Conservation (phyloP, 2,113 vertebrate genomes). For the Hipposideros armiger region DNA sequence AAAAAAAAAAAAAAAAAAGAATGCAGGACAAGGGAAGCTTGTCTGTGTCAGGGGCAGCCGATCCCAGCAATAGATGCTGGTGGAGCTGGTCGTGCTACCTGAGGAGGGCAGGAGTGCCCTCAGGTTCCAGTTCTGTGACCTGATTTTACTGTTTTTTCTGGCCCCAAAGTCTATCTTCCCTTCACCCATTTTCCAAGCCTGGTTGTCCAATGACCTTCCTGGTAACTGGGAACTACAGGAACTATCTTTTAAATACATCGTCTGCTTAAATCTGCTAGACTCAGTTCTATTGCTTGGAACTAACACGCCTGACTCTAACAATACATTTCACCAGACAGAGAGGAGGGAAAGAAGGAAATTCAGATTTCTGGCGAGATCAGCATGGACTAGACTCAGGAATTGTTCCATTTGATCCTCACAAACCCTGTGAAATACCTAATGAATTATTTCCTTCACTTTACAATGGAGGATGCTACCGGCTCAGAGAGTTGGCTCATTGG, state of each 20-base stretch:
- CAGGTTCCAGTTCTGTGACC: neutral
- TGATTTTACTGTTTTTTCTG: neutral
- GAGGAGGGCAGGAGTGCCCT: neutral
- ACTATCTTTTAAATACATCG: constrained; percentile 15
- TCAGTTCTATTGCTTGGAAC: neutral
- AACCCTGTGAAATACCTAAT: neutral
- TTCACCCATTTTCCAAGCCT: neutral
- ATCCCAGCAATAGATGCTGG: rapidly evolving
- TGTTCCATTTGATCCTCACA: neutral
- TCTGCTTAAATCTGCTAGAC: constrained; percentile 50
- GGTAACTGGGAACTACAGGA: neutral
- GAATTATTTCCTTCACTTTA: neutral
- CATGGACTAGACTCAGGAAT: neutral
- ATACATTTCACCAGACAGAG: neutral
- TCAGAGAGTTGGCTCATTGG: neutral
- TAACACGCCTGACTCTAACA: neutral
- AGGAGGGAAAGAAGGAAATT: neutral
- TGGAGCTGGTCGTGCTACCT: rapidly evolving
- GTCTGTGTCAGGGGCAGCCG: neutral
- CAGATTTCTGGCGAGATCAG: neutral
- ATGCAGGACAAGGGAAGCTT: too few relatives aligned
- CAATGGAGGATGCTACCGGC: neutral
- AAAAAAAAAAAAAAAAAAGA: neutral
- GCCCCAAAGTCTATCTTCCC: neutral
- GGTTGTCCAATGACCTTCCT: neutral